Evolutionary conservation across 1,140 invertebrate genomes (phyloP).

Genomic region (Fopius arisanus): DNA sequence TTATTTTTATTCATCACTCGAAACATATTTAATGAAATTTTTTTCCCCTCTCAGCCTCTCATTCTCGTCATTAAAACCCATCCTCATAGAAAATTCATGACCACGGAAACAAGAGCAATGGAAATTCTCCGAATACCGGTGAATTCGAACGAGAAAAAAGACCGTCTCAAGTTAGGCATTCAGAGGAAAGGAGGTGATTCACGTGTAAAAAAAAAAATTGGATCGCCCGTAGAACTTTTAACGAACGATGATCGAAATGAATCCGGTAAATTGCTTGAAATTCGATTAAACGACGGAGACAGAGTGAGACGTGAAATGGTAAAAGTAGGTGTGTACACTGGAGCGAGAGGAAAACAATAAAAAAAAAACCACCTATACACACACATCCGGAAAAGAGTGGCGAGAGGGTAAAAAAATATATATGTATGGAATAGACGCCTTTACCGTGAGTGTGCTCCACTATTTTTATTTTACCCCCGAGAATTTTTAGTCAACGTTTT

Average conservation of each 20-base stretch:
- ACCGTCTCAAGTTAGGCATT: background rate
- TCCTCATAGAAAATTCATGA: background rate
- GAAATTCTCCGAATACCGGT: background rate
- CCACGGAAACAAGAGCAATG: background rate
- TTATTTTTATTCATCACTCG: background rate
- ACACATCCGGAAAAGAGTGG: background rate
- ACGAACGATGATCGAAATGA: conserved; percentile 11
- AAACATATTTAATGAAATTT: background rate
- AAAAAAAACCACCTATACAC: background rate
- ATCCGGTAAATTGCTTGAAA: conserved; percentile 5
- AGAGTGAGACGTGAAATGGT: background rate
- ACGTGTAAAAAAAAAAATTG: background rate
- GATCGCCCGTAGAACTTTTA: background rate
- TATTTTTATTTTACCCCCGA: conserved; percentile 10
- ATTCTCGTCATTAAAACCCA: background rate
- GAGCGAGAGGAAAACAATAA: background rate
- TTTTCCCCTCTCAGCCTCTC: background rate
- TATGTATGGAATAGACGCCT: background rate
- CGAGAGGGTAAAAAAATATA: background rate
- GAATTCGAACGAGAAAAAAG: background rate
- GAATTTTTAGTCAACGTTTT: conserved; percentile 12
- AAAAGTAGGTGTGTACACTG: background rate
- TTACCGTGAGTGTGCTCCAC: background rate
- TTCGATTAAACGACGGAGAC: conserved; percentile 1
- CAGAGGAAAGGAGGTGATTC: background rate